phyloP scores from a whole-genome alignment of 2,797 vertebrate genomes.

The Smutsia gigantea region DNA sequence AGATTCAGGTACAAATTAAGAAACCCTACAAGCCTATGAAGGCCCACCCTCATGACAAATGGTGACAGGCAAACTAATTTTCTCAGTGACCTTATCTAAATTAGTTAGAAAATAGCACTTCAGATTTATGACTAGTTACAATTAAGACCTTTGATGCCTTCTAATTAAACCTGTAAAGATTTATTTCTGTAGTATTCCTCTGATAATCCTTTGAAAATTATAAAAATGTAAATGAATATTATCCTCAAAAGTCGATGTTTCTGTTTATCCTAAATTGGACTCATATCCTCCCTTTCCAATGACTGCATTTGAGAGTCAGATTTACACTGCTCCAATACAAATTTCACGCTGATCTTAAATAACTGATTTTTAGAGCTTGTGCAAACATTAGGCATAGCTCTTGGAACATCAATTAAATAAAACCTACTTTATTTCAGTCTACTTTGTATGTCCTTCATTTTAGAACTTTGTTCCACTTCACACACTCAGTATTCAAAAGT shows the following conservation, averaged over 20 bases:
- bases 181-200: constrained; percentile 84
- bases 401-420: neutral
- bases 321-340: neutral
- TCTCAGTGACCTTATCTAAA: constrained; percentile 88
- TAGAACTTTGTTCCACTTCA: neutral
- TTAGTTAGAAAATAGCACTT: constrained; percentile 85
- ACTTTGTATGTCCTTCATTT: neutral
- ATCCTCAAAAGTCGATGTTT: constrained; percentile 71
- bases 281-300: neutral
- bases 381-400: neutral
- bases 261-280: constrained; percentile 56
- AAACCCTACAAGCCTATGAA: neutral
- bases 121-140: constrained; percentile 86
- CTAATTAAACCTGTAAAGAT: constrained; percentile 88
- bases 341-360: neutral
- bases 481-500: neutral
- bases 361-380: neutral
- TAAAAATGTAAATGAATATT: constrained; percentile 83
- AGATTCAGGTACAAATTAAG: neutral
- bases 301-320: neutral
- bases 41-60: constrained; percentile 79
- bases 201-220: constrained; percentile 85
- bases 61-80: constrained; percentile 84
- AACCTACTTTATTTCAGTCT: fast-evolving
- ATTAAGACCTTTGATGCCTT: constrained; percentile 87